A percentile compares a stretch with the other conserved stretches of the same genome.
Conservation (phyloP, 2,113 vertebrate genomes). For the Sciurus niger region DNA sequence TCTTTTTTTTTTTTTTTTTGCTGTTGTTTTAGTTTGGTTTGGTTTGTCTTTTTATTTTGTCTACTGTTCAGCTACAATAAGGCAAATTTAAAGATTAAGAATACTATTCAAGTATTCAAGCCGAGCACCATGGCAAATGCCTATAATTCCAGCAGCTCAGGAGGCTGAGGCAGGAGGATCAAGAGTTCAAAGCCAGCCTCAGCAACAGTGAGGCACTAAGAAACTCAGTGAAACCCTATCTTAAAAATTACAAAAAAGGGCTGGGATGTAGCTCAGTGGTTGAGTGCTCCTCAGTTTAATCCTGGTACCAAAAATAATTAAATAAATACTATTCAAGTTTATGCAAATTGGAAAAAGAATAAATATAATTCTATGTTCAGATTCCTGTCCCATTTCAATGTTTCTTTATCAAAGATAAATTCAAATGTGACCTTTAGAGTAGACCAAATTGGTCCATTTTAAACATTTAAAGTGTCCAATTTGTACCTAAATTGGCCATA, state of each 20-base stretch:
- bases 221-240: no score
- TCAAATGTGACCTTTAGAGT: constrained; percentile 40
- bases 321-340: constrained; percentile 15
- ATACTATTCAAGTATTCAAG: neutral
- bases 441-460: neutral
- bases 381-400: neutral
- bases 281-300: no score
- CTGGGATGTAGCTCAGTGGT: no score
- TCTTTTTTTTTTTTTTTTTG: neutral
- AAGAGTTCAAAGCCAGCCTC: no score
- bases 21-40: neutral
- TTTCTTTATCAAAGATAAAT: constrained; percentile 43
- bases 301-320: no score
- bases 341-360: constrained; percentile 13
- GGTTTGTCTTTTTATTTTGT: neutral
- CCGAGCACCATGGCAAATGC: no score
- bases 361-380: neutral
- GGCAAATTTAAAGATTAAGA: constrained; percentile 20
- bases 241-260: no score
- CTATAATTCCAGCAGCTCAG: no score
- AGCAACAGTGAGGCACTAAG: no score
- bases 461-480: neutral
- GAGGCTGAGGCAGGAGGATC: no score
- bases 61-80: neutral
- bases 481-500: neutral